These are phyloP conservation scores for Stylophora pistillata DNA, from an alignment of 64 coral and sea anemone genomes.

Conservation along the genomic window DNA sequence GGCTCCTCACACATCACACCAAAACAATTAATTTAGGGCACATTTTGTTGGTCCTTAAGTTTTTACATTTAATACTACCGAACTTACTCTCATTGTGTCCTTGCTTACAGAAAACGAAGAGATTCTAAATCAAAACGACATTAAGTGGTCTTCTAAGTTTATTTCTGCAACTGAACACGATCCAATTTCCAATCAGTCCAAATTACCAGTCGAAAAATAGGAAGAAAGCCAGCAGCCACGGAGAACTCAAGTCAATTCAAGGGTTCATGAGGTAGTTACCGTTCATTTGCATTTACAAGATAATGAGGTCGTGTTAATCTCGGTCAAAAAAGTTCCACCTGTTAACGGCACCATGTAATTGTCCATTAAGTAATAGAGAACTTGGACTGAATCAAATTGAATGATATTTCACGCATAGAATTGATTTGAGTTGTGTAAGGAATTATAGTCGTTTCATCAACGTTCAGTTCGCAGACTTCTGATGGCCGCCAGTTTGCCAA, in stretches of 20 bases:
- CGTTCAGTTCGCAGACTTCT: not conserved
- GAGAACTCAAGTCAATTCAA: not conserved
- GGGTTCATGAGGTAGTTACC: not conserved
- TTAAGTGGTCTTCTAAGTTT: not conserved
- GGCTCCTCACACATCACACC: not conserved
- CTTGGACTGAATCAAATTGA: not conserved
- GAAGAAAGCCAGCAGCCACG: not conserved
- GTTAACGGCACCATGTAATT: not conserved
- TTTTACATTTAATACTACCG: not conserved
- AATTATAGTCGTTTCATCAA: not conserved
- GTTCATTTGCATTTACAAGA: not conserved
- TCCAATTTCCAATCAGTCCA: not conserved
- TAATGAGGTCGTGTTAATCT: not conserved
- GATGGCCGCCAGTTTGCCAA: not conserved
- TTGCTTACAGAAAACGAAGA: not conserved
- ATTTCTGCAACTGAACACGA: not conserved
- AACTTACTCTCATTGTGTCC: not conserved
- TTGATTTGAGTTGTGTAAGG: not conserved
- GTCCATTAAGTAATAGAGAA: not conserved
- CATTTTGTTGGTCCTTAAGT: not conserved
- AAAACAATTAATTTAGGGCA: not conserved
- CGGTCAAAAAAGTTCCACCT: not conserved
- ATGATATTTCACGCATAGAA: not conserved
- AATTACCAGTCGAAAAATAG: not conserved
- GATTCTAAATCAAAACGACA: not conserved